Evolutionary conservation across 1,140 invertebrate genomes (phyloP).

Genomic region (Panulirus ornatus): DNA sequence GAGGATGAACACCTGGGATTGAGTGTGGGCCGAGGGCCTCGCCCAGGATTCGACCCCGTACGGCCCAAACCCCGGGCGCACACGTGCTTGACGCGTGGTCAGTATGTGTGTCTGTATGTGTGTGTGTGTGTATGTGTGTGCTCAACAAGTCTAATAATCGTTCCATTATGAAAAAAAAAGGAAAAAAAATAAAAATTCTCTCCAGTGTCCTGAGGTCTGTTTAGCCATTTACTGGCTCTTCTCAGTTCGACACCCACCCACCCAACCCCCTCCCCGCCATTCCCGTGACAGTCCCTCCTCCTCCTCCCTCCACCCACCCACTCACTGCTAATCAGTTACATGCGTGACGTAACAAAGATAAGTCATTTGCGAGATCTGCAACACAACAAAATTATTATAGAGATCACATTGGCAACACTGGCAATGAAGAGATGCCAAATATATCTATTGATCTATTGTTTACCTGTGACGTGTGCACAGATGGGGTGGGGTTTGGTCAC

Average conservation of each 20-base stretch:
- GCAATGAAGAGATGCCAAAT: conserved; percentile 37
- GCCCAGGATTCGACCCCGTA: too few relatives aligned
- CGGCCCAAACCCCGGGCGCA: too few relatives aligned
- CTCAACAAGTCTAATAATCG: too few relatives aligned
- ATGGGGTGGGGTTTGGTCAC: not conserved
- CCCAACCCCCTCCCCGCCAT: too few relatives aligned
- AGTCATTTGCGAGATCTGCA: conserved; percentile 56
- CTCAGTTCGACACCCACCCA: conserved; percentile 40
- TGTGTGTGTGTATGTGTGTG: not conserved
- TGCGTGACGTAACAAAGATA: conserved; percentile 65
- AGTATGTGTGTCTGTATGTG: not conserved
- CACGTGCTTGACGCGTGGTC: not conserved
- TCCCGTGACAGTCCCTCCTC: not conserved
- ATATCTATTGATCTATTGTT: conserved; percentile 18
- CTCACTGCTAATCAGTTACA: conserved; percentile 53
- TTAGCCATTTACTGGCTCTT: conserved; percentile 14
- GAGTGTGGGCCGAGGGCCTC: too few relatives aligned
- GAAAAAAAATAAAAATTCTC: too few relatives aligned
- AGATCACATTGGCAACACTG: conserved; percentile 66
- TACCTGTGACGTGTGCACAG: conserved; percentile 20
- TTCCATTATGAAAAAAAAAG: too few relatives aligned
- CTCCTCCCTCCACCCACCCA: not conserved
- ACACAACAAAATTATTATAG: conserved; percentile 67
- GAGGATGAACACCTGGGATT: too few relatives aligned
- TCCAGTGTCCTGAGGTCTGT: conserved; percentile 53